Evolutionary conservation across 2,888 invertebrate genomes (phyloP), one percentile per base, ranked within the genome.

Genomic region (Pristionchus fissidentatus): DNA sequence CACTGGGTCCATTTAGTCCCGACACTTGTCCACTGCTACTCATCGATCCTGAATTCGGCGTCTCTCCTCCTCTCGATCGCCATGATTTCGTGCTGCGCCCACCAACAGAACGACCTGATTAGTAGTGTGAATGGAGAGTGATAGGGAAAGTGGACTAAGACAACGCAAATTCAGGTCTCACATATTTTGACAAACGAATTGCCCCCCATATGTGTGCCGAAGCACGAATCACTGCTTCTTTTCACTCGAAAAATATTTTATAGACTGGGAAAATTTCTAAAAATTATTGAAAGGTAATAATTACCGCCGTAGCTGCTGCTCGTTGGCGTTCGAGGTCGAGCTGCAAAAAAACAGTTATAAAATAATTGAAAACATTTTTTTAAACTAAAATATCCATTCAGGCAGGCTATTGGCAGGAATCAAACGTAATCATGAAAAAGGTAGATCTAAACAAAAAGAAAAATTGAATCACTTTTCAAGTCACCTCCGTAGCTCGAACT

Each of bases 21-120:
- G 92, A 92, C 10, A 87, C 88, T 73, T 91, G 92, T 55, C 92
- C 92, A 35, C 89, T 89, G 80, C 89, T 89, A 83, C 89, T 87
- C 66, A 91, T 92, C 2, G 91, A 92, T n/a, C 92, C 92, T 7
- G 89, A 89, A 83, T 92, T 92, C 10, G 92, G 92, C 10, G 92
- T 92, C 83, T 92, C 92, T 15, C 92, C 92, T 22, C 92, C 92
- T 75, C 92, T 84, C 29, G 90, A 91, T 62, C 92, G 83, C 92
- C 92, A 92, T 13, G 92, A 92, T 83, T 91, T 92, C 22, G 89
- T 89, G 10, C 92, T 92, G 52, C 92, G 87, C 19, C 92, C 92
- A 13, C 92, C 92, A 26, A 92, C 90, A 19, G 91, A 91, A 29
- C 87, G 85, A 73, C 88, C 88, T 89, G 81, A 70, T 70, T 70